Evolutionary conservation across 2,797 vertebrate species (phyloP).

Genomic region (Poecilia gillii): DNA sequence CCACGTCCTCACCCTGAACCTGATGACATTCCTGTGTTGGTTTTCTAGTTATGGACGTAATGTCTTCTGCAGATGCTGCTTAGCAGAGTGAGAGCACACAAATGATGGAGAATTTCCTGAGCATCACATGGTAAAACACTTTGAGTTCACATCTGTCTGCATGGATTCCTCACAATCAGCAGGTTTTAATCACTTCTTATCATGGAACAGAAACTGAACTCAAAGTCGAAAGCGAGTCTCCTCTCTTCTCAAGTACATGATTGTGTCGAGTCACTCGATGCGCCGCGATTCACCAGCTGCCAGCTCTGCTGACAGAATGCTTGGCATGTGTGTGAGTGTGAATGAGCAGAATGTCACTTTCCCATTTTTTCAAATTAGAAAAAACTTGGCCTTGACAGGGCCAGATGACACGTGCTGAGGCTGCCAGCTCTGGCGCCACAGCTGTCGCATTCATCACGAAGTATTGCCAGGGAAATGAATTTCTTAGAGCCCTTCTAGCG

Average conservation of each 20-base stretch:
- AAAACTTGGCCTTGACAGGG: slow-evolving; percentile 58
- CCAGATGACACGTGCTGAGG: slow-evolving; percentile 56
- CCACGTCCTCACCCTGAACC: slow-evolving; percentile 29
- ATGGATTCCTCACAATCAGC: slow-evolving; percentile 25
- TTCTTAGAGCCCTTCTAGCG: slow-evolving; percentile 64
- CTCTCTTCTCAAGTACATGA: slow-evolving; percentile 24
- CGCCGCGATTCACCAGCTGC: slow-evolving; percentile 38
- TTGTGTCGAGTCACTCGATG: slow-evolving; percentile 49
- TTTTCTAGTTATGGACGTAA: slow-evolving; percentile 39
- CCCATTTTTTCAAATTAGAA: slow-evolving; percentile 63
- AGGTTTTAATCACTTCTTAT: slow-evolving; percentile 16
- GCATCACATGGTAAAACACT: slow-evolving; percentile 28
- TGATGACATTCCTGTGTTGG: slow-evolving; percentile 27
- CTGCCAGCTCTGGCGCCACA: slow-evolving; percentile 56
- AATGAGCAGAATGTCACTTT: slow-evolving; percentile 63
- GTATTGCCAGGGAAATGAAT: slow-evolving; percentile 69
- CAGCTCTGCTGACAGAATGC: slow-evolving; percentile 43
- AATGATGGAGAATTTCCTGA: slow-evolving; percentile 19
- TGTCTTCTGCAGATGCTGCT: slow-evolving; percentile 48
- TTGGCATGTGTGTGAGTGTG: slow-evolving; percentile 45
- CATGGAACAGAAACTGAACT: slow-evolving; percentile 27
- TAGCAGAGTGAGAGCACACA: slow-evolving; percentile 6
- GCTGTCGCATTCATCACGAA: slow-evolving; percentile 75
- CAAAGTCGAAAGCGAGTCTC: slow-evolving; percentile 5
- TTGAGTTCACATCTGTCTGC: background rate